Conservation (phyloP, 64 coral and sea anemone species). For the Platygyra sinensis region DNA sequence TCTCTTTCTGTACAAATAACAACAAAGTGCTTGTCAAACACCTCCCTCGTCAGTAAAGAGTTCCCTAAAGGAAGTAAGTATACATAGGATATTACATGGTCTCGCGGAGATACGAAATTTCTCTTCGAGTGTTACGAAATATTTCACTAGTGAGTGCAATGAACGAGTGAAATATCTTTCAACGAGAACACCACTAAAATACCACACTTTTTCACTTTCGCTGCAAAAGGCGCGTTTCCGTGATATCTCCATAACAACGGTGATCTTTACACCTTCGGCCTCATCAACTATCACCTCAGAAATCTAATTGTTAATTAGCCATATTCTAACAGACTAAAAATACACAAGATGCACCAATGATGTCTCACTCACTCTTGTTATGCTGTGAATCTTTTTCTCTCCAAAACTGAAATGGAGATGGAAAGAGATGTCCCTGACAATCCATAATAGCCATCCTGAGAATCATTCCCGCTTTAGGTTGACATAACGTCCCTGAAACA, state of each 20-base stretch:
- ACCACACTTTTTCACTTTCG: too few species aligned
- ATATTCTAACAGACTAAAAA: not conserved
- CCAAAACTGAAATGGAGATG: conserved; percentile 95
- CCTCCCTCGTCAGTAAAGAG: conserved; percentile 58
- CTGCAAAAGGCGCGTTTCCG: too few species aligned
- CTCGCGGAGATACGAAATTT: too few species aligned
- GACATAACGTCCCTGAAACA: conserved; percentile 77
- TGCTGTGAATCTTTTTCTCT: conserved; percentile 69
- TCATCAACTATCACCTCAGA: too few species aligned
- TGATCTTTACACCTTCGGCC: too few species aligned
- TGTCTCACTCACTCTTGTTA: not conserved
- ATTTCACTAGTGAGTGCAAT: too few species aligned
- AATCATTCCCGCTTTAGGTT: conserved; percentile 82
- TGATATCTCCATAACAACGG: too few species aligned
- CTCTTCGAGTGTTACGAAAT: too few species aligned
- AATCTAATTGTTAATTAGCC: too few species aligned
- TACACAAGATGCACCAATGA: not conserved
- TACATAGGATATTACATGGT: too few species aligned
- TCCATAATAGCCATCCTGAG: conserved; percentile 71
- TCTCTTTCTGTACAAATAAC: conserved; percentile 88
- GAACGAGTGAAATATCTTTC: too few species aligned
- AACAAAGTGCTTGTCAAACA: conserved; percentile 78
- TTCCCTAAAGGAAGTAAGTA: not conserved
- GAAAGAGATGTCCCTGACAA: conserved; percentile 84
- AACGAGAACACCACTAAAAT: too few species aligned